Evolutionary conservation across 1,140 invertebrate genomes (phyloP), one percentile per base, ranked within the genome.

Genomic region (Cephus cinctus): DNA sequence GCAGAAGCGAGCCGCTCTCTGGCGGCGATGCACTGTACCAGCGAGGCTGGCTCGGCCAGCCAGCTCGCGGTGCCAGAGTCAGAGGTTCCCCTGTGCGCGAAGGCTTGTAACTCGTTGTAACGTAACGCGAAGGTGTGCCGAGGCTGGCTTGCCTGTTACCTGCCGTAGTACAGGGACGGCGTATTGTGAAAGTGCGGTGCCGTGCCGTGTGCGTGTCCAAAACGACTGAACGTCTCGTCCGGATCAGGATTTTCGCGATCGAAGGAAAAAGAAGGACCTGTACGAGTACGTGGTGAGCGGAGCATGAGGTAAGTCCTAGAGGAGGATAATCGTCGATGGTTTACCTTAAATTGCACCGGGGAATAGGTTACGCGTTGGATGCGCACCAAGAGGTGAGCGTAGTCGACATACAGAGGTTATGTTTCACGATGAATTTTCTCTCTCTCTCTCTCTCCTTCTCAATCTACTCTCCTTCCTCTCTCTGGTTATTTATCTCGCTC

Each of bases 11-110:
- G 9, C 30, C 50, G 49, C 47, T 50, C 56, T 61, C 67, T 67
- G 40, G 65, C 54, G 67, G 50, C 52, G 43, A 50, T 70, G 67
- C 63, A 70, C 67, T 69, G 66, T 69, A 70, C 52, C 47, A 69
- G n/a, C 34, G 36, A 18, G 41, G 47, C 50, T 63, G 52, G 56
- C 49, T 61, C 55, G 47, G 50, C 57, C 56, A 62, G 57, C 56
- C 55, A 62, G 38, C 43, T 22, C 16, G 18, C 21, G 25, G 9
- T 18, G 46, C 15, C 18, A 12, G 40, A 46, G 9, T 50, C 42
- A 56, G 54, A 65, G 65, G 59, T 63, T 54, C 53, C 46, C 19
- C 56, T 52, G 52, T 57, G 56, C 50, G 48, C 53, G 58, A 62
- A 56, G 56, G 57, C 53, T 59, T 56, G 58, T 65, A 64, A 64